Evolutionary conservation across 2,888 invertebrate genomes (phyloP), one percentile per base, ranked within the genome.

Genomic region (Agapostemon virescens): DNA sequence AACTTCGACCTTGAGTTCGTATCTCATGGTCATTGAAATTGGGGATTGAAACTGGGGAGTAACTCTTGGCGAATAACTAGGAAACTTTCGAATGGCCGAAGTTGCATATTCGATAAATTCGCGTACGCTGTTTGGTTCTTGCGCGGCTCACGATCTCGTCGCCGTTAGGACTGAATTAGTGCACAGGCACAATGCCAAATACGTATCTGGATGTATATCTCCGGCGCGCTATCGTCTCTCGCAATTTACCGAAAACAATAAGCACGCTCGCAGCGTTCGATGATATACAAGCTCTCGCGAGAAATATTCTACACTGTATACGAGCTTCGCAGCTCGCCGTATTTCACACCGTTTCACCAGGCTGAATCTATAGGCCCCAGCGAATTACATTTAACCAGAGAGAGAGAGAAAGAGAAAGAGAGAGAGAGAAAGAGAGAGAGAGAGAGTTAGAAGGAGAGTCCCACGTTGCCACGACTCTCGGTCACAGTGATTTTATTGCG

Each of bases 221-320:
- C 7, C 11, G 61, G 26, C 26, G 68, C 30, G 36, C 68, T 61
- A 69, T 68, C 68, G 68, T 45, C 33, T 23, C 42, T n/a, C 45
- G 26, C 61, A 45, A 69, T 69, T 74, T 74, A 68, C 68, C 45
- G 61, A 61, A 69, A 74, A 74, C 68, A 74, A 74, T 74, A 40
- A 74, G 67, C 36, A 20, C 30, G 40, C n/a, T 40, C 42, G 20
- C 17, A 40, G 20, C 26, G 55, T 33, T 55, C 40, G 40, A 42
- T 42, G 45, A 74, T 55, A 68, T 42, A 36, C 33, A 17, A 38
- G n/a, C 7, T 40, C 26, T 33, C 49, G 40, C 17, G 30, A 63
- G 61, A 33, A 71, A 36, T 36, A 71, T 63, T 45, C 33, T 26
- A 36, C 45, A 71, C 63, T 55, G 55, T 30, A 17, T 6, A 17